These are phyloP conservation scores for Calliphora vomitoria DNA, from an alignment of 2,888 invertebrate species.

Conservation along the genomic window DNA sequence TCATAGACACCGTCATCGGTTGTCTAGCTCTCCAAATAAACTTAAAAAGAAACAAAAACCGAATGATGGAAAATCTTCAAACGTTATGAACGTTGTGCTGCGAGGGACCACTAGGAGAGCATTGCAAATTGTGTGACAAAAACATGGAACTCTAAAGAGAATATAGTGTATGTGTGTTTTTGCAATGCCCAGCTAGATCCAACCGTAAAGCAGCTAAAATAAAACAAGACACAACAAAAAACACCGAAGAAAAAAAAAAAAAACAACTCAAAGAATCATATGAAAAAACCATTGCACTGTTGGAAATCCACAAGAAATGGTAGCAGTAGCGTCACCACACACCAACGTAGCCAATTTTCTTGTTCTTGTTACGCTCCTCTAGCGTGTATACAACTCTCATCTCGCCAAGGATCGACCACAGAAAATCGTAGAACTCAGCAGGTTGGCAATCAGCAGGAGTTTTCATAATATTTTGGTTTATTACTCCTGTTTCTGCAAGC, in stretches of 20 bases:
- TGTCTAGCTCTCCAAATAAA: constrained; percentile 6
- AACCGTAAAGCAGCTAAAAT: constrained; percentile 71
- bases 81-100: neutral
- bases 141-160: constrained; percentile 32
- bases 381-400: constrained; percentile 62
- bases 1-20: neutral
- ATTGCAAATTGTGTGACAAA: constrained; percentile 72
- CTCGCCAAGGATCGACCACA: constrained; percentile 79
- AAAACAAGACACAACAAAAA: constrained; percentile 38
- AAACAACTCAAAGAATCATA: constrained; percentile 3
- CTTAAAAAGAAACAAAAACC: constrained; percentile 1
- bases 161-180: constrained; percentile 30
- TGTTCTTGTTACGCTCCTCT: constrained; percentile 52
- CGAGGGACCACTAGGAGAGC: constrained; percentile 66
- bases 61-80: constrained; percentile 40
- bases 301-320: constrained; percentile 75
- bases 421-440: constrained; percentile 81
- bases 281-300: constrained; percentile 59
- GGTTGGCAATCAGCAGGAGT: constrained; percentile 74
- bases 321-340: constrained; percentile 79
- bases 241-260: neutral
- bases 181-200: constrained; percentile 71
- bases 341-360: constrained; percentile 61
- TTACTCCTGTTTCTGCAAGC: constrained; percentile 78
- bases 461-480: constrained; percentile 82